Evolutionary conservation across 2,113 vertebrate genomes (phyloP), one percentile per base, ranked within the genome.

Genomic region (Emydocephalus ijimae): DNA sequence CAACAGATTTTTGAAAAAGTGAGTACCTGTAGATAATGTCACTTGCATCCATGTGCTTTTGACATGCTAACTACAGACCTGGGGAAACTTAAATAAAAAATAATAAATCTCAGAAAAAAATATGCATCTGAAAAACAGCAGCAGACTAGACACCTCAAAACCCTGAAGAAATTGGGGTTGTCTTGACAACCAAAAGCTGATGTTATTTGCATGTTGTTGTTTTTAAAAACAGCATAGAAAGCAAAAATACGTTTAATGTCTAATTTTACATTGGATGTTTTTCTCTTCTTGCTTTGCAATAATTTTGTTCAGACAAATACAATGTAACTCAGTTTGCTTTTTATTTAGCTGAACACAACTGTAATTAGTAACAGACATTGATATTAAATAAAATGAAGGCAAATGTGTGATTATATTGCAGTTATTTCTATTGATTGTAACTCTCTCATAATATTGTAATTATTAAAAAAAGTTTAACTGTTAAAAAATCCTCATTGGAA

Each of bases 351-450:
- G 91, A 94, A 95, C 93, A 89, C 90, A 96, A 94, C 88, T 89
- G 56, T 90, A 95, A 96, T 98, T 98, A 97, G 96, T 97, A 96
- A 96, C 96, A 97, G 91, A 94, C 97, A 95, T 55, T 92, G 95
- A 92, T 95, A 94, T 96, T 97, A 97, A 97, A 95, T 96, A 55
- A 96, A 97, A 96, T 94, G 93, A 96, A 94, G 95, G 95, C 91
- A 95, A 91, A 96, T 94, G 93, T 94, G 93, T 24, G 4, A 91
- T 96, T 95, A 96, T 12, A 88, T 90, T 91, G 94, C 92, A 88
- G 39, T 91, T 94, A 93, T 92, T 92, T 93, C 88, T 94, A 94
- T 91, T 93, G 94, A 95, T 90, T 88, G 8, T 94, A 92, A 94
- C 85, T 89, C 52, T 93, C 95, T 69, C 61, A 91, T 91, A 92